Evolutionary conservation across 2,888 invertebrate genomes (phyloP).

Genomic region (Eristalis arbustorum): DNA sequence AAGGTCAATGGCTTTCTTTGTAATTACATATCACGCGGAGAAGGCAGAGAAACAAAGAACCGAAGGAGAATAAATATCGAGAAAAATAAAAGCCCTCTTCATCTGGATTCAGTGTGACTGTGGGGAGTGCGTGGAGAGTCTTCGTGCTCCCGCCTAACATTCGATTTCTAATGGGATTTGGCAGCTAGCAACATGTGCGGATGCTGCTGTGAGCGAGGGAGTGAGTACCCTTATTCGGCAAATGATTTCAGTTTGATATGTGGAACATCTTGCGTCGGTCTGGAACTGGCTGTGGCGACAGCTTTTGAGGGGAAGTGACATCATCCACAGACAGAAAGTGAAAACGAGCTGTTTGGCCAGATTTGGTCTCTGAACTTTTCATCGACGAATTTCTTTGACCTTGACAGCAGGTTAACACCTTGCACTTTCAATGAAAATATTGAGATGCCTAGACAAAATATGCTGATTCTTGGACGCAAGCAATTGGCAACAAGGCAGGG

Average conservation of each 20-base stretch:
- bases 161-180: background rate
- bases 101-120: background rate
- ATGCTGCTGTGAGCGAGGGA: background rate
- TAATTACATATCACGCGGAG: conserved; percentile 39
- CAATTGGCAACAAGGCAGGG: too few species aligned
- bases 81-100: conserved; percentile 15
- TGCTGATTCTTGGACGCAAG: too few species aligned
- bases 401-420: too few species aligned
- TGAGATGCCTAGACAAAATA: too few species aligned
- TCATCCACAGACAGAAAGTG: too few species aligned
- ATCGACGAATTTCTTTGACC: too few species aligned
- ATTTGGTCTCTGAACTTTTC: too few species aligned
- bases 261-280: background rate
- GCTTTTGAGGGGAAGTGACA: too few species aligned
- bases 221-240: background rate
- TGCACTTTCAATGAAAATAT: too few species aligned
- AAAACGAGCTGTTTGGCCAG: too few species aligned
- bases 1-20: conserved; percentile 52
- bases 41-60: background rate
- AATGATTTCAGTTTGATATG: background rate
- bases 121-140: background rate
- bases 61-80: conserved; percentile 22
- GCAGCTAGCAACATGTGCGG: background rate
- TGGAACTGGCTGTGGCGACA: background rate
- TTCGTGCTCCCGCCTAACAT: conserved; percentile 8